Conservation (phyloP, 2,113 vertebrate species). For the Scortum barcoo region DNA sequence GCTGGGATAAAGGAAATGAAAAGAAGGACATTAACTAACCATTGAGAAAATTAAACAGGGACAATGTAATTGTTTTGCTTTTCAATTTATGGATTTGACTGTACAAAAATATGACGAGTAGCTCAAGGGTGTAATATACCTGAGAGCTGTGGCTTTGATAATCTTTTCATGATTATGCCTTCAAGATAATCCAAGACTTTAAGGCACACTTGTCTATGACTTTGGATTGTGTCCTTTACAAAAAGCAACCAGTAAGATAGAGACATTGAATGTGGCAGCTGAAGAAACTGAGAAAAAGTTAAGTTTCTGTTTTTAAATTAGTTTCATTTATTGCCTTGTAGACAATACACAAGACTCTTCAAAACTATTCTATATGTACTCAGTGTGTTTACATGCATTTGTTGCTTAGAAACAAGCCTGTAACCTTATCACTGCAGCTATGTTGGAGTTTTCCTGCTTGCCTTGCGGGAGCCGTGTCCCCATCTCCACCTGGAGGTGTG, state of each 20-base stretch:
- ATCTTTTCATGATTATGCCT: constrained; percentile 24
- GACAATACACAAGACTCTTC: not conserved
- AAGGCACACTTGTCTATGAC: constrained; percentile 1
- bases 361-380: not conserved
- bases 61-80: not conserved
- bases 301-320: too few relatives aligned
- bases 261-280: not conserved
- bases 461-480: not conserved
- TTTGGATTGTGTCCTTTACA: constrained; percentile 31
- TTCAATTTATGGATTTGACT: not conserved
- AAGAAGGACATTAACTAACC: not conserved
- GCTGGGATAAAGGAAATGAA: not conserved
- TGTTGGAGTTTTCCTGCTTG: not conserved
- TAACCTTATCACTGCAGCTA: constrained; percentile 4
- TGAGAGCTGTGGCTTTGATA: not conserved
- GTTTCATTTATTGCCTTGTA: not conserved
- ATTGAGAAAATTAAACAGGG: not conserved
- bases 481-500: constrained; percentile 41
- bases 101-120: not conserved
- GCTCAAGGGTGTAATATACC: not conserved
- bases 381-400: constrained; percentile 5
- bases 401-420: constrained; percentile 4
- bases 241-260: not conserved
- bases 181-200: constrained; percentile 26
- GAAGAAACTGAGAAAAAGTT: not conserved